Evolutionary conservation across 1,140 invertebrate species (phyloP).

Genomic region (Nasonia giraulti): DNA sequence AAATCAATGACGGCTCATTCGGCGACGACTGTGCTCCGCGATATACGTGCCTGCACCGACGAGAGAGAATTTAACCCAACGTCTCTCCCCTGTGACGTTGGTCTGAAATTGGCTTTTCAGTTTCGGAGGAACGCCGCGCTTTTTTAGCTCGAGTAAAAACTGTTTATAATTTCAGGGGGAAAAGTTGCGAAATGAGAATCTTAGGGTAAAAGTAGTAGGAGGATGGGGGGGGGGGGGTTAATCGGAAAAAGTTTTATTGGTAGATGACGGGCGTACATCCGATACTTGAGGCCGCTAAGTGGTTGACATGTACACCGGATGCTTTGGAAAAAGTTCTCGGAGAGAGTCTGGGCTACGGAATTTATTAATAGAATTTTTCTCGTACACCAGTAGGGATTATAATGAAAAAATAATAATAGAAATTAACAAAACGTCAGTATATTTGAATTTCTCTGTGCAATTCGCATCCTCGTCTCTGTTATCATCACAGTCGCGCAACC

Average conservation of each 20-base stretch:
- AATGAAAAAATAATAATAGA: no score
- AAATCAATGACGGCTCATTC: slow-evolving; percentile 27
- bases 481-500: no score
- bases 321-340: not conserved
- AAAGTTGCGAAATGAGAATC: not conserved
- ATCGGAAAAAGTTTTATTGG: not conserved
- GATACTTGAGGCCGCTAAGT: not conserved
- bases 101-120: not conserved
- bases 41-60: not conserved
- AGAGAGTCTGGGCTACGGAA: not conserved
- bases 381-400: not conserved
- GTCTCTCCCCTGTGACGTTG: not conserved
- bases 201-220: no score
- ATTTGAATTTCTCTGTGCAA: no score
- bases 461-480: no score
- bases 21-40: not conserved
- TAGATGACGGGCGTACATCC: not conserved
- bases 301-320: not conserved
- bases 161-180: not conserved
- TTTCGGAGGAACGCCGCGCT: not conserved
- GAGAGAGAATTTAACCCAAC: no score
- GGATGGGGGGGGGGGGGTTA: not conserved
- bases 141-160: not conserved
- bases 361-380: not conserved
- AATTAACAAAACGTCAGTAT: no score